phyloP scores from a whole-genome alignment of 1,140 invertebrate genomes.

The Rhyzopertha dominica region DNA sequence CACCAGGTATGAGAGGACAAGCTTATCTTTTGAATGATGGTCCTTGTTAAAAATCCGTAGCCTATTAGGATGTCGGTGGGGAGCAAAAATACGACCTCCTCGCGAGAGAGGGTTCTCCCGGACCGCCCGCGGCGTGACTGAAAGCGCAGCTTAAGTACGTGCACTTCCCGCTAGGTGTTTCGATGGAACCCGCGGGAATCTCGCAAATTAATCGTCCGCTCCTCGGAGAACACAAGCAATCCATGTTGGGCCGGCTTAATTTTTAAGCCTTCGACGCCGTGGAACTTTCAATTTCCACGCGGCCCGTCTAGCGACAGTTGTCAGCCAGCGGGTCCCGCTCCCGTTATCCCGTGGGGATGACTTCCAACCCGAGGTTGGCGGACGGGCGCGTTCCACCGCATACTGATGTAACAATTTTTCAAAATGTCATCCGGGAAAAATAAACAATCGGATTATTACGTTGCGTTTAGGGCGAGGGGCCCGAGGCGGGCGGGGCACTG shows the following conservation, averaged over 20 bases:
- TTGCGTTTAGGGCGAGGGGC: too few species aligned
- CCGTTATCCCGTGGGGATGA: too few species aligned
- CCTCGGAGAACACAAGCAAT: neutral
- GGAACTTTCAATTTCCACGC: conserved; percentile 9
- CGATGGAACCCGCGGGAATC: conserved; percentile 2
- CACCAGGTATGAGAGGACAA: conserved; percentile 26
- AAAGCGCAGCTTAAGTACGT: conserved; percentile 12
- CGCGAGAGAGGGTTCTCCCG: conserved; percentile 11
- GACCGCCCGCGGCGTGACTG: conserved; percentile 15
- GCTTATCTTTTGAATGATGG: conserved; percentile 34
- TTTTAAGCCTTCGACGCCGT: conserved; percentile 13
- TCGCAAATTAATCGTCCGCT: neutral
- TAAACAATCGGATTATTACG: conserved; percentile 23
- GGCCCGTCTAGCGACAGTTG: neutral
- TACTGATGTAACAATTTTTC: conserved; percentile 22
- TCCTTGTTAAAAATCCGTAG: conserved; percentile 32
- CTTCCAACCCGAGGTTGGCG: neutral
- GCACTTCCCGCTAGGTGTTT: conserved; percentile 6
- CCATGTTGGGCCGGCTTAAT: conserved; percentile 1
- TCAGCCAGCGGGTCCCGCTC: neutral
- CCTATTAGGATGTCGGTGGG: conserved; percentile 28
- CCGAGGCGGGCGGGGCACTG: too few species aligned
- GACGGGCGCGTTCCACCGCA: conserved; percentile 5
- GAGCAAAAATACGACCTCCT: conserved; percentile 16
- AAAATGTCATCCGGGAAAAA: conserved; percentile 19